Evolutionary conservation across 2,888 invertebrate species (phyloP).

Genomic region (Pyrochroa serraticornis): DNA sequence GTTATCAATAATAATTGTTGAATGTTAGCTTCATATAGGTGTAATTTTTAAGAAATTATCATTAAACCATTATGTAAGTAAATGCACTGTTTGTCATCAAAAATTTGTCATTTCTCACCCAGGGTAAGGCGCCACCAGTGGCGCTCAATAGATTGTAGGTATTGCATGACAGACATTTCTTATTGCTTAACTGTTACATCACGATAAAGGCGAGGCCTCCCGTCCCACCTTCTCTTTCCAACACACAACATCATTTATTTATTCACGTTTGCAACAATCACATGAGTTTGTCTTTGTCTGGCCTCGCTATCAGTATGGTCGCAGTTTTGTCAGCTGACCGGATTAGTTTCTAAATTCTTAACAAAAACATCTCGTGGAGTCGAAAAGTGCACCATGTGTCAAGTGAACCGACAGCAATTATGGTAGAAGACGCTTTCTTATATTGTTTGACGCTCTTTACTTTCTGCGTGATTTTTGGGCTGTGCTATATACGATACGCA

Average conservation of each 20-base stretch:
- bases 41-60: constrained; percentile 31
- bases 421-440: constrained; percentile 23
- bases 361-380: no score
- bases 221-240: background rate
- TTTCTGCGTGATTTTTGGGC: constrained; percentile 14
- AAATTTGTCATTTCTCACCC: background rate
- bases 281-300: no score
- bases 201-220: constrained; percentile 1
- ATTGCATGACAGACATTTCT: background rate
- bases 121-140: background rate
- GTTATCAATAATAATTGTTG: constrained; percentile 29
- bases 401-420: background rate
- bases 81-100: constrained; percentile 18
- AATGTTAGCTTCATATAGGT: constrained; percentile 32
- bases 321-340: no score
- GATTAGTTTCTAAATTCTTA: no score
- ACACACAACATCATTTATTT: background rate
- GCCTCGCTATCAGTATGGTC: no score
- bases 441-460: constrained; percentile 23
- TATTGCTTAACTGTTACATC: background rate
- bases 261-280: background rate
- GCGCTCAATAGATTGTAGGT: background rate
- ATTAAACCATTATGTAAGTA: constrained; percentile 28
- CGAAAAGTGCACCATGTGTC: no score
- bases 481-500: constrained; percentile 19